Evolutionary conservation across 2,888 invertebrate genomes (phyloP).

Genomic region (Shargacucullia verbasci): DNA sequence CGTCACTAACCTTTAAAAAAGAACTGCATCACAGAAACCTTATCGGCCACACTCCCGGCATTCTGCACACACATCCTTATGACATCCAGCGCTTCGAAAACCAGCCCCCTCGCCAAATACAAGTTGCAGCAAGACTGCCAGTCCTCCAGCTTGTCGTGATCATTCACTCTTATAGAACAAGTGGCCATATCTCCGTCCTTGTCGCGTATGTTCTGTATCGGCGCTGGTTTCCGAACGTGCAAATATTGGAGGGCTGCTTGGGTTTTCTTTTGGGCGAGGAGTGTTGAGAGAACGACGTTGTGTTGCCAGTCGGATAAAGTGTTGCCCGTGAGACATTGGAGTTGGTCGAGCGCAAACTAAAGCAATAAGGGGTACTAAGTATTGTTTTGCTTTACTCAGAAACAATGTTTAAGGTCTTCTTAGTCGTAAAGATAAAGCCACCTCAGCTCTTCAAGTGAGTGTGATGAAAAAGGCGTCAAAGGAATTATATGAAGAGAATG

Average conservation of each 20-base stretch:
- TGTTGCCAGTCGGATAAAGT: conserved; percentile 93
- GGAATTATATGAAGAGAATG: too few species aligned
- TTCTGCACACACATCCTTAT: conserved; percentile 88
- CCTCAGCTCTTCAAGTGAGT: too few species aligned
- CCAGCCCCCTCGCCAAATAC: conserved; percentile 90
- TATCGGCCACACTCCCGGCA: conserved; percentile 69
- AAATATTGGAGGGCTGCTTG: conserved; percentile 92
- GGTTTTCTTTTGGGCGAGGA: conserved; percentile 91
- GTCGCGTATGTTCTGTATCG: conserved; percentile 80
- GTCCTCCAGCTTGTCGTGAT: conserved; percentile 82
- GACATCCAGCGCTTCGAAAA: conserved; percentile 91
- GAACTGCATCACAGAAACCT: conserved; percentile 87
- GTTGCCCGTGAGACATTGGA: conserved; percentile 90
- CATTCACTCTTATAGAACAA: conserved; percentile 60
- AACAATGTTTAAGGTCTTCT: too few species aligned
- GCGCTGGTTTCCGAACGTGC: conserved; percentile 88
- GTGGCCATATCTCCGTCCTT: conserved; percentile 45
- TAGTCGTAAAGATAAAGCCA: too few species aligned
- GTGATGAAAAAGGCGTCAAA: too few species aligned
- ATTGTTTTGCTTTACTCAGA: not conserved
- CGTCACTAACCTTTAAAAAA: conserved; percentile 90
- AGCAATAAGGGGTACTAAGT: not conserved
- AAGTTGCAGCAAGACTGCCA: conserved; percentile 89
- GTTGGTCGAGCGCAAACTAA: conserved; percentile 91
- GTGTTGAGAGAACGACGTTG: conserved; percentile 90